Base-by-base conservation (phyloP, 2,888 invertebrate species). In the Callimorpha dominula region DNA sequence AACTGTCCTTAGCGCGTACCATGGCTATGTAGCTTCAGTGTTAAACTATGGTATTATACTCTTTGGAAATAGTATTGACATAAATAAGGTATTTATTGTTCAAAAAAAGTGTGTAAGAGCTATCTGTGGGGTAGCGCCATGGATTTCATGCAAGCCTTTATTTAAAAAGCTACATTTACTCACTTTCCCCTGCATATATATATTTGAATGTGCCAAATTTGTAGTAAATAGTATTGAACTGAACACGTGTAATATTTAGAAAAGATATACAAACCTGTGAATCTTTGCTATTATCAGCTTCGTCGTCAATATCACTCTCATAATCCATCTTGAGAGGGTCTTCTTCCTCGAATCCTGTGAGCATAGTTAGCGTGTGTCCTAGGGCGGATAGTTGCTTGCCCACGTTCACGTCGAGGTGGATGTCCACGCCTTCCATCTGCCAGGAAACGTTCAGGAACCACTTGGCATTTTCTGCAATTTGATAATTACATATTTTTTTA, bases 351-450 rank as follows among this genome's bases (percentile, higher is more conserved):
- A 97, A 97, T 8, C 96, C 95, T 0, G 99, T 99, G 65, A 99
- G 96, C 96, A 99, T 98, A 0, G 99, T 99, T 72, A 99, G 96
- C 0, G 99, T 99, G 91, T 99, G 98, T 0, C 99, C 99, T 57
- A 99, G 96, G 0, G 99, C 98, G 0, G 99, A 99, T 46, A 99
- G 95, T 88, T 99, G 98, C 91, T 99, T 99, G 70, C 99, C 99
- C 64, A 99, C 99, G 90, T 98, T 99, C 0, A 99, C 98, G 92
- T 99, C 99, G 72, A 99, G 94, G 91, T 99, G 99, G 80, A 99
- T 99, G 88, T 99, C 99, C 12, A 99, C 99, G 68, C 99, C 99
- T 91, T 99, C 99, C 99, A 99, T 99, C 94, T 99, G 98, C 99
- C 99, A 99, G 80, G 99, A 98, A 0, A 99, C 99, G 93, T 99